These are phyloP conservation scores for Tetrapedia diversipes DNA, from an alignment of 2,888 invertebrate genomes.

Conservation along the genomic window DNA sequence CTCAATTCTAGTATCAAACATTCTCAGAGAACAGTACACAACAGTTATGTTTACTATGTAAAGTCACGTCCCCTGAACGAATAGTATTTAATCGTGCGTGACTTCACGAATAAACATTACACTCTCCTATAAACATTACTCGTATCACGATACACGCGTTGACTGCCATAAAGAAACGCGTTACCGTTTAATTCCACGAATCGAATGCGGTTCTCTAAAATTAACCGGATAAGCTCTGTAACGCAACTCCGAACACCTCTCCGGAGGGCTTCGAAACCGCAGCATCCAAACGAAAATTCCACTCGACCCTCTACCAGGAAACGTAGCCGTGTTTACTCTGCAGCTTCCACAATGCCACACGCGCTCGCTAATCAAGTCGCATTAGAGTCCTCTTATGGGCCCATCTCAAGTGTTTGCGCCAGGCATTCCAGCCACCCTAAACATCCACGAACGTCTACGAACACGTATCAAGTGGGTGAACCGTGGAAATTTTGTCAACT, in stretches of 20 bases:
- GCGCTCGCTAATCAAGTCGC: constrained; percentile 24
- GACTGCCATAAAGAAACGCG: background rate
- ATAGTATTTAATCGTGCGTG: constrained; percentile 35
- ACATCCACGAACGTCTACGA: background rate
- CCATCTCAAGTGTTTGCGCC: constrained; percentile 12
- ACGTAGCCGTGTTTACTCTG: constrained; percentile 26
- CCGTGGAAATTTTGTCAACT: constrained; percentile 3
- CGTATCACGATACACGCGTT: background rate
- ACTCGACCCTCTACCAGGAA: background rate
- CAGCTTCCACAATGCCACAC: background rate
- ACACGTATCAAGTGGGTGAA: too few relatives aligned
- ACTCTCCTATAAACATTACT: background rate
- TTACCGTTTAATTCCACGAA: background rate
- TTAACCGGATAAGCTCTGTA: background rate
- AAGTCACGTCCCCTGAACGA: constrained; percentile 37
- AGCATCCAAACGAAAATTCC: constrained; percentile 3
- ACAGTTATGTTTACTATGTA: background rate
- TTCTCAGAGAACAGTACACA: constrained; percentile 2
- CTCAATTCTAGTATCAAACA: too few relatives aligned
- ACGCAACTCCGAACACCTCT: background rate
- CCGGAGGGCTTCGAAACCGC: background rate
- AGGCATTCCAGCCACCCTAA: constrained; percentile 6
- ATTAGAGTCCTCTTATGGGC: constrained; percentile 7
- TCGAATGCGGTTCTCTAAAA: background rate
- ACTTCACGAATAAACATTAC: constrained; percentile 20